Base-by-base conservation (phyloP, 2,113 vertebrate species). In the Stigmatopora nigra region DNA sequence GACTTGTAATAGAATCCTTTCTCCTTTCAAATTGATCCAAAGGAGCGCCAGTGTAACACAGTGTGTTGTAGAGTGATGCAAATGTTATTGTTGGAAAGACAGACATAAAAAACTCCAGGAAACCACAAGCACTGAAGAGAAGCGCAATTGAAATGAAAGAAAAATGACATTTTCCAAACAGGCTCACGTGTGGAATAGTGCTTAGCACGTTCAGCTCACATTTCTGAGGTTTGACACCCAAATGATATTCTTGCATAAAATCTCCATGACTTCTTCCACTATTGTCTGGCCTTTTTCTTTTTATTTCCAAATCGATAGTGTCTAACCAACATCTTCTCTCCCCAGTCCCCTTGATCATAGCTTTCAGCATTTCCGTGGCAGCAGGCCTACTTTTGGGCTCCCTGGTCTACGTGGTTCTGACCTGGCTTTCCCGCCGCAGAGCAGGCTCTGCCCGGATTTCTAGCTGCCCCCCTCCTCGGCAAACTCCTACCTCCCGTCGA, bases 341-440 rank as follows among this genome's bases (percentile, higher is more conserved):
- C 84, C 78, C 85, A 98, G 97, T 91, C 64, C 91, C 94, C 45
- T 84, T 98, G 67, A 88, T 96, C 41, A 91, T 93, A 76, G 94
- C 95, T 63, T 99, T 99, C 89, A 93, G 92, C 12, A 90, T 97
- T 65, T 99, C 97, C 55, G 88, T 98, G 83, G 88, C 88, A 5
- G 91, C 96, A 31, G 96, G 94, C 48, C 87, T 99, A 6, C 84
- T 94, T 15, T 85, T 97, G 52, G 97, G 95, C 60, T 92, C 92
- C n/a, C 67, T 93, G 63, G 89, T 96, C 63, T 97, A 96, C 78
- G 89, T 90, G 2, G 57, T 93, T 41, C 69, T 95, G 46, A 92
- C 92, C 14, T 97, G 93, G 83, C 78, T 94, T 88, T 94, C 95
- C 25, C 89, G 92, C 15, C 92, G 93, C 60, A 92, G 89, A 74